These are phyloP conservation scores for Cydia strobilella DNA, from an alignment of 1,140 invertebrate species.

Conservation along the genomic window DNA sequence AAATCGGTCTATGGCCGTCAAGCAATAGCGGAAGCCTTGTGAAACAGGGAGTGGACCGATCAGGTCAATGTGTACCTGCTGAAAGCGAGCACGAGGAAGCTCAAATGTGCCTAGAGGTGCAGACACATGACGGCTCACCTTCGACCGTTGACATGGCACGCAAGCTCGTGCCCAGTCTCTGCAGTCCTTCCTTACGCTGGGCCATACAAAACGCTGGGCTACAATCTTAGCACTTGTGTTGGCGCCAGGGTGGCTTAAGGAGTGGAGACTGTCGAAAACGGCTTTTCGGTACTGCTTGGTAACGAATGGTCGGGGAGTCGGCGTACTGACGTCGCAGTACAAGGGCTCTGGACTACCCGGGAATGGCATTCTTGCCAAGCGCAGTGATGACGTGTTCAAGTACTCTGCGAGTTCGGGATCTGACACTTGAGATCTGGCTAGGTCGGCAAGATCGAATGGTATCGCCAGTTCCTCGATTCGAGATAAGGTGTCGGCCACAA, in stretches of 20 bases:
- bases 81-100: constrained; percentile 14
- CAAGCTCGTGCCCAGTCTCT: not conserved
- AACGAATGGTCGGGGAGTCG: not conserved
- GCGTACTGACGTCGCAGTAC: not conserved
- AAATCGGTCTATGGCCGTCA: constrained; percentile 74
- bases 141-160: constrained; percentile 18
- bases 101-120: constrained; percentile 30
- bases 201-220: not conserved
- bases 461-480: constrained; percentile 39
- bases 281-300: not conserved
- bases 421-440: constrained; percentile 37
- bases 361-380: not conserved
- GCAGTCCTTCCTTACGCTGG: not conserved
- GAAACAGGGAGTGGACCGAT: constrained; percentile 34
- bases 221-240: not conserved
- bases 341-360: not conserved
- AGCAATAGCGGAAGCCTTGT: constrained; percentile 55
- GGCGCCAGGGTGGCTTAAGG: not conserved
- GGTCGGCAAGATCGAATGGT: constrained; percentile 35
- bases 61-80: constrained; percentile 30
- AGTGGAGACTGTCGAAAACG: not conserved
- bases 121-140: constrained; percentile 34
- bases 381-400: not conserved
- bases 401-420: constrained; percentile 34
- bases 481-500: constrained; percentile 51